Evolutionary conservation across 1,140 invertebrate genomes (phyloP).

Genomic region (Ceratina calcarata): DNA sequence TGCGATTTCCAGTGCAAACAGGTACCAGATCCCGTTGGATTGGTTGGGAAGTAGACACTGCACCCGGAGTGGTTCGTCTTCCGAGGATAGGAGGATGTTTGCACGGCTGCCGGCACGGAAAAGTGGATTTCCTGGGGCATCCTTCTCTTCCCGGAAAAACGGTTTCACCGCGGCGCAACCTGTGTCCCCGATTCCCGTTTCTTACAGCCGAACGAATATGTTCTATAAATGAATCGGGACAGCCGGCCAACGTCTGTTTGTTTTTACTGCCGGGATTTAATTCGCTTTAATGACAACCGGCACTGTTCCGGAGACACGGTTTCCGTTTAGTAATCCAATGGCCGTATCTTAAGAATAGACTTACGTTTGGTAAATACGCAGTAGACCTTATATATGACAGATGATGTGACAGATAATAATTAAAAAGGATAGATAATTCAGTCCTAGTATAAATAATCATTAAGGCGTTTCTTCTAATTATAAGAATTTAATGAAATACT

Average conservation of each 20-base stretch:
- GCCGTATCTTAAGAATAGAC: too few species aligned
- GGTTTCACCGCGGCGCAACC: constrained; percentile 8
- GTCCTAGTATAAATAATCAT: too few species aligned
- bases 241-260: background rate
- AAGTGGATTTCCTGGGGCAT: constrained; percentile 55
- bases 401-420: too few species aligned
- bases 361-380: too few species aligned
- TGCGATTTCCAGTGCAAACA: constrained; percentile 64
- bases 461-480: too few species aligned
- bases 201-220: constrained; percentile 18
- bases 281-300: background rate
- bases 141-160: constrained; percentile 22
- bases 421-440: too few species aligned
- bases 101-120: constrained; percentile 43
- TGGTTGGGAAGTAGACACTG: constrained; percentile 26
- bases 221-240: constrained; percentile 21
- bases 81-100: constrained; percentile 37
- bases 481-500: too few species aligned
- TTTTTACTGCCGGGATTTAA: constrained; percentile 22
- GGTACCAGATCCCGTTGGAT: constrained; percentile 47
- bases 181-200: constrained; percentile 29
- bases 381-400: too few species aligned
- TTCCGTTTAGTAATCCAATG: background rate
- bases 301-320: background rate
- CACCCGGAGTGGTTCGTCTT: constrained; percentile 35